Evolutionary conservation across 1,140 invertebrate species (phyloP).

Genomic region (Periplaneta americana): DNA sequence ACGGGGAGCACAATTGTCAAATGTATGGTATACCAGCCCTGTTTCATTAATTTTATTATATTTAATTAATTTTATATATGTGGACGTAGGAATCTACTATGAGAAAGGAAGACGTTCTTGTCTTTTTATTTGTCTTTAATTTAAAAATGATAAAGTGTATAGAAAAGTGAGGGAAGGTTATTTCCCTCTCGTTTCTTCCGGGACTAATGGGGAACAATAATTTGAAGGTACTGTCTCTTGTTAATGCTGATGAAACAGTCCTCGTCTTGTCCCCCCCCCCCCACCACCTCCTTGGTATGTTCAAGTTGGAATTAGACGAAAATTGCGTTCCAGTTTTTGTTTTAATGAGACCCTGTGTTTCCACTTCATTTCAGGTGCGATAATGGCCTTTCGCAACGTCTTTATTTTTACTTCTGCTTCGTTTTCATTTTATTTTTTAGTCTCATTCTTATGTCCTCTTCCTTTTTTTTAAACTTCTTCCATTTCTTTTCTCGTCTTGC

Average conservation of each 20-base stretch:
- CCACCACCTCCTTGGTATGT: neutral
- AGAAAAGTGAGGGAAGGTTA: neutral
- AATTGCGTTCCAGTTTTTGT: constrained; percentile 7
- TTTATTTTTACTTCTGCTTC: neutral
- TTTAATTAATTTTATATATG: no score
- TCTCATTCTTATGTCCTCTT: neutral
- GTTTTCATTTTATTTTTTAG: neutral
- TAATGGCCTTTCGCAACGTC: constrained; percentile 1
- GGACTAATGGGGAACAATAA: neutral
- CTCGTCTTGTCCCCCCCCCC: neutral
- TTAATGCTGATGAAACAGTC: neutral
- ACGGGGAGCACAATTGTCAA: no score
- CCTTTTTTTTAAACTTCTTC: neutral
- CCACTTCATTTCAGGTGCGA: constrained; percentile 11
- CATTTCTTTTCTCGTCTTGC: neutral
- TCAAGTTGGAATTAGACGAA: neutral
- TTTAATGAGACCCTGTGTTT: constrained; percentile 5
- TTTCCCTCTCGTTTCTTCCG: neutral
- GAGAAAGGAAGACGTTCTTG: no score
- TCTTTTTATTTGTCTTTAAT: neutral
- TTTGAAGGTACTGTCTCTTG: neutral
- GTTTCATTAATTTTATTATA: no score
- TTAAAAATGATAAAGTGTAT: neutral
- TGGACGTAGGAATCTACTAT: no score
- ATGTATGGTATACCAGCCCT: no score